Conservation (phyloP, 1,140 invertebrate species). For the Telenomus remus region DNA sequence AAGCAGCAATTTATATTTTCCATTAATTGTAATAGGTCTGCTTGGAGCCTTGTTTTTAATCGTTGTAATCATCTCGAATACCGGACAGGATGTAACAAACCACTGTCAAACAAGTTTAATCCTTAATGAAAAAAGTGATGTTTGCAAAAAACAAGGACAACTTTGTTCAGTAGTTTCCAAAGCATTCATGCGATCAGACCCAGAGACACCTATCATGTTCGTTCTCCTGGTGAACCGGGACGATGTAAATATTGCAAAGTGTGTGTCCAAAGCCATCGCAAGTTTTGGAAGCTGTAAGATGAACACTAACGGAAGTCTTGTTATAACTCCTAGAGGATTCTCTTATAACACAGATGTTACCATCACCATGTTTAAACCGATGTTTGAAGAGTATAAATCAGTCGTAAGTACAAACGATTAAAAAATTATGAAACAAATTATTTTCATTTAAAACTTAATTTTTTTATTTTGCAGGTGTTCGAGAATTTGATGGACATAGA, state of each 20-base stretch:
- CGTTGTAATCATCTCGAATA: too few species aligned
- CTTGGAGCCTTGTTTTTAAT: too few species aligned
- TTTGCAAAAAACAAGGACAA: neutral
- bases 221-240: conserved; percentile 1
- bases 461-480: conserved; percentile 59
- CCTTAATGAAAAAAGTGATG: too few species aligned
- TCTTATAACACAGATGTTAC: neutral
- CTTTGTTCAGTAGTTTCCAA: neutral
- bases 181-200: neutral
- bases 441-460: neutral
- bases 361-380: conserved; percentile 19
- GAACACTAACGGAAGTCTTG: conserved; percentile 2
- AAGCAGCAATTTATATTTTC: too few species aligned
- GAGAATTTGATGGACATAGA: conserved; percentile 62
- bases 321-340: conserved; percentile 17
- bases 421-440: conserved; percentile 1
- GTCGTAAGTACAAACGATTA: conserved; percentile 60
- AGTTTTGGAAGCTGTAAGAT: conserved; percentile 12
- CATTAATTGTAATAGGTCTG: too few species aligned
- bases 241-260: conserved; percentile 4
- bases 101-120: too few species aligned
- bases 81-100: too few species aligned
- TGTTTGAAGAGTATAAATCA: conserved; percentile 45
- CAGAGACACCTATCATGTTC: conserved; percentile 1
- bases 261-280: conserved; percentile 7